A percentile compares a stretch with the other conserved stretches of the same genome.
Conservation (phyloP, 2,888 invertebrate genomes). For the Acrocera orbiculus region DNA sequence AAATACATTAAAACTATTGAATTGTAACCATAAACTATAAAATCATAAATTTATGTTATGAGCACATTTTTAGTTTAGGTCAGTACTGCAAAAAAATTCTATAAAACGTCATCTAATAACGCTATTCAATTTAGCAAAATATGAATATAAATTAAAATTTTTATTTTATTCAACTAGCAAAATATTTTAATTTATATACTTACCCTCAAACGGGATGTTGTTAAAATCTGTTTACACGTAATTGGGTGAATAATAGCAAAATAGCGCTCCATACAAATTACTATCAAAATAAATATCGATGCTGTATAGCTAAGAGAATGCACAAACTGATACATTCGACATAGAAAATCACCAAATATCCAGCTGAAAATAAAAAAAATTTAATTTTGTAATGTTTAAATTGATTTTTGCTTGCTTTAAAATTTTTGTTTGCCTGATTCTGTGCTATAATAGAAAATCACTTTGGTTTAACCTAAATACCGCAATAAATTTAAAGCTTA, state of each 20-base stretch:
- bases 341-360: constrained; percentile 69
- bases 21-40: too few species aligned
- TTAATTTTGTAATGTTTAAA: background rate
- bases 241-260: constrained; percentile 74
- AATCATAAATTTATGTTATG: too few species aligned
- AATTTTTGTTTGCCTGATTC: too few species aligned
- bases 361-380: constrained; percentile 40
- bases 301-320: constrained; percentile 79
- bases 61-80: too few species aligned
- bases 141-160: background rate
- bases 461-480: too few species aligned
- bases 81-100: too few species aligned
- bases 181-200: constrained; percentile 25
- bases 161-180: too few species aligned
- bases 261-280: constrained; percentile 73
- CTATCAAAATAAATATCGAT: constrained; percentile 74
- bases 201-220: constrained; percentile 55
- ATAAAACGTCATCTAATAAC: too few species aligned
- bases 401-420: too few species aligned
- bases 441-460: too few species aligned
- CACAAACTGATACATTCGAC: constrained; percentile 82
- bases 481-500: too few species aligned
- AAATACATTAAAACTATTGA: too few species aligned
- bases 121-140: background rate
- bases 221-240: constrained; percentile 65